A percentile compares a stretch with the other conserved stretches of the same genome.
These are phyloP conservation scores for Drosophila dives DNA, from an alignment of 2,888 invertebrate genomes.

Conservation along the genomic window DNA sequence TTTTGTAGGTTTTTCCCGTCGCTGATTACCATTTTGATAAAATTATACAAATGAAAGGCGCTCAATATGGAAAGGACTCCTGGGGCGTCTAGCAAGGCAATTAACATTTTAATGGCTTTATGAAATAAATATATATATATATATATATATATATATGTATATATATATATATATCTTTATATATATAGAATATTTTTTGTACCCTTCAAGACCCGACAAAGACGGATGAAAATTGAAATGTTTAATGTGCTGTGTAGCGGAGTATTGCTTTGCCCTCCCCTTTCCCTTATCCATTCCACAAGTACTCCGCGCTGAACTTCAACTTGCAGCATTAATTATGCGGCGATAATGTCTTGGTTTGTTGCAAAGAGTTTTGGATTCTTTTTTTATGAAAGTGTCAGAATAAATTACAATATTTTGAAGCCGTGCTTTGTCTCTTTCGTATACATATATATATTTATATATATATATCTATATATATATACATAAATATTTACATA, in stretches of 20 bases:
- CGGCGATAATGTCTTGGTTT: slow-evolving; percentile 78
- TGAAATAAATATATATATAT: slow-evolving; percentile 45
- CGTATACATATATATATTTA: background rate
- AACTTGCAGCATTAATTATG: slow-evolving; percentile 81
- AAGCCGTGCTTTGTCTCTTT: slow-evolving; percentile 41
- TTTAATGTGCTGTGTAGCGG: slow-evolving; percentile 43
- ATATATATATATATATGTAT: slow-evolving; percentile 9
- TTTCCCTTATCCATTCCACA: background rate
- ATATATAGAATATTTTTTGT: too few species aligned
- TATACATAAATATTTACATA: background rate
- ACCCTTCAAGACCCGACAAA: slow-evolving; percentile 12
- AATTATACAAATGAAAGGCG: slow-evolving; percentile 70
- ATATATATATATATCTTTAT: background rate
- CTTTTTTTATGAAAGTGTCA: slow-evolving; percentile 77
- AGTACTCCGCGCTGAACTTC: slow-evolving; percentile 42
- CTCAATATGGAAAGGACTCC: slow-evolving; percentile 68
- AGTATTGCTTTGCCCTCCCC: slow-evolving; percentile 9
- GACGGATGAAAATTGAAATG: slow-evolving; percentile 62
- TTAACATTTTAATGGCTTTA: slow-evolving; percentile 75
- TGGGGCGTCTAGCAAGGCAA: slow-evolving; percentile 64
- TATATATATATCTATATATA: background rate
- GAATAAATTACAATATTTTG: slow-evolving; percentile 78
- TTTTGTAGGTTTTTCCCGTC: slow-evolving; percentile 53
- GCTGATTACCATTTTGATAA: slow-evolving; percentile 75
- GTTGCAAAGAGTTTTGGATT: slow-evolving; percentile 64